Percentiles rank a stretch among this genome's conserved stretches.
These are phyloP conservation scores for Riparia riparia DNA, from an alignment of 2,113 vertebrate species.

Conservation along the genomic window DNA sequence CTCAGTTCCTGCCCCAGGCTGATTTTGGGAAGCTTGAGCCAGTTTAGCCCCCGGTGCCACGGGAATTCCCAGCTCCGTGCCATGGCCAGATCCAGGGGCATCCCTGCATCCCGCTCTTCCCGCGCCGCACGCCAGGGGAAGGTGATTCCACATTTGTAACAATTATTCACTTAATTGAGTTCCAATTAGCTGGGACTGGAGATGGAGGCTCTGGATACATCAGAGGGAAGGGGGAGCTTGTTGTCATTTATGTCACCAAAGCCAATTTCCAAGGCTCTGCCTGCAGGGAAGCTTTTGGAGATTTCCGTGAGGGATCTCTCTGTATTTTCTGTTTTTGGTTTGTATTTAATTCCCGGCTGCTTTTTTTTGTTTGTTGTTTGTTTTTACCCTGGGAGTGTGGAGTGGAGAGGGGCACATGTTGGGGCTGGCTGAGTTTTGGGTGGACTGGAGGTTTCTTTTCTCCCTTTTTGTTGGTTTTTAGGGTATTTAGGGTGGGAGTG, in stretches of 20 bases:
- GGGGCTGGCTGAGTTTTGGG: background rate
- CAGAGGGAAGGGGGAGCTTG: background rate
- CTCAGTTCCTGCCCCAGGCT: accelerated
- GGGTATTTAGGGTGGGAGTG: background rate
- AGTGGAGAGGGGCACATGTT: accelerated
- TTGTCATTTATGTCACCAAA: background rate
- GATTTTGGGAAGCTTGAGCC: background rate
- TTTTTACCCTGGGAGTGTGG: accelerated
- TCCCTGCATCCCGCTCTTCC: background rate
- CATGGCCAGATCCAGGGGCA: background rate
- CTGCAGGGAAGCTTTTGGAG: background rate
- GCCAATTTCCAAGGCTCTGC: background rate
- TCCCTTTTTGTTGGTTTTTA: background rate
- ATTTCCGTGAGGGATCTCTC: background rate
- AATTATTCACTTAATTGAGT: constrained; percentile 82
- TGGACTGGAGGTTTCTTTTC: background rate
- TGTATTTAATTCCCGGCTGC: background rate
- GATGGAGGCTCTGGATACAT: background rate
- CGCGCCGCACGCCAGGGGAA: background rate
- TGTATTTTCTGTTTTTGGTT: background rate
- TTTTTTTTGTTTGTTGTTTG: background rate
- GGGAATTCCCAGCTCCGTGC: background rate
- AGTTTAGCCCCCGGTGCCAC: accelerated
- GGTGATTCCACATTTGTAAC: constrained; percentile 76
- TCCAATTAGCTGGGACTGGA: constrained; percentile 72